Evolutionary conservation across 1,140 invertebrate species (phyloP).

Genomic region (Dryas iulia): DNA sequence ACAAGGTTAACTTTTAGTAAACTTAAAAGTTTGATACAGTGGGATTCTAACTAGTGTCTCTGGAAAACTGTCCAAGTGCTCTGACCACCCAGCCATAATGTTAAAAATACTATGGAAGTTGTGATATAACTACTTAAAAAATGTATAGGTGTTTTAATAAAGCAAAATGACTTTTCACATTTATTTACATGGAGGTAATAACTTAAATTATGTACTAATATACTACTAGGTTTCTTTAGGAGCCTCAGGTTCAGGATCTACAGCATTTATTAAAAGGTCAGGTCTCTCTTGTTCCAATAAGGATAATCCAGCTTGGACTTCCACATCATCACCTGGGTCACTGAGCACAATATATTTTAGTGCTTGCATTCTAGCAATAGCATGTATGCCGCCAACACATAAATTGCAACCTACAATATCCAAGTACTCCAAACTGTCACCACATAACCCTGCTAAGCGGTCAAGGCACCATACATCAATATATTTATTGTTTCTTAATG

Average conservation of each 20-base stretch:
- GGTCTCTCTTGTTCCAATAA: slow-evolving; percentile 65
- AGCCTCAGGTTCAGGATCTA: background rate
- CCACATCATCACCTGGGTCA: slow-evolving; percentile 61
- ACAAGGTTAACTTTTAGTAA: too few relatives aligned
- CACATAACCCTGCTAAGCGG: slow-evolving; percentile 60
- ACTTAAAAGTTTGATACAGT: too few relatives aligned
- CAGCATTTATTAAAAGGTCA: slow-evolving; percentile 49
- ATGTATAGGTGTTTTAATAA: too few relatives aligned
- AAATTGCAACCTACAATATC: slow-evolving; percentile 66
- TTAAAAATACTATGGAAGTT: too few relatives aligned
- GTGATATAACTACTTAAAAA: too few relatives aligned
- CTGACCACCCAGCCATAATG: too few relatives aligned
- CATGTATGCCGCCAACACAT: slow-evolving; percentile 55
- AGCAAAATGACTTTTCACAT: background rate
- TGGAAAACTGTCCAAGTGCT: too few relatives aligned
- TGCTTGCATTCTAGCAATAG: slow-evolving; percentile 59
- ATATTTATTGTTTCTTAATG: slow-evolving; percentile 62
- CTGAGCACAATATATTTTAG: slow-evolving; percentile 61
- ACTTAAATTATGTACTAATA: background rate
- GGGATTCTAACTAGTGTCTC: too few relatives aligned
- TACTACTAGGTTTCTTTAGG: background rate
- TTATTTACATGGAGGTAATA: background rate
- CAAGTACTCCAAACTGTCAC: slow-evolving; percentile 63
- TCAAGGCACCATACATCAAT: slow-evolving; percentile 77
- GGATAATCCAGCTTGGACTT: slow-evolving; percentile 62